These are phyloP conservation scores for Phengaris arion DNA, from an alignment of 2,888 invertebrate species.

Conservation along the genomic window DNA sequence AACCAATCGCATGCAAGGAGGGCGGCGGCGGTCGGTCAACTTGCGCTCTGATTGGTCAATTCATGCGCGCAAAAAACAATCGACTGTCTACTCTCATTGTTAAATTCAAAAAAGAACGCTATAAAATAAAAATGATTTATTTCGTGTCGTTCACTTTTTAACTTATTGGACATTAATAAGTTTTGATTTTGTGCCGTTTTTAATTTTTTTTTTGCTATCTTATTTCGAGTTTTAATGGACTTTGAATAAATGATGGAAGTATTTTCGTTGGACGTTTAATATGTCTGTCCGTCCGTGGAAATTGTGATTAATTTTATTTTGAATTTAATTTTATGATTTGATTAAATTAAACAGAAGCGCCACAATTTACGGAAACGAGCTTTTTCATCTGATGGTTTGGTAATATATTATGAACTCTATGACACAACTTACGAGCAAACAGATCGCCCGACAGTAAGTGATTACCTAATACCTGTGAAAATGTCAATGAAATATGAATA, in stretches of 20 bases:
- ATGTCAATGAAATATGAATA: too few species aligned
- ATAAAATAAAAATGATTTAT: slow-evolving; percentile 78
- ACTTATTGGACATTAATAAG: slow-evolving; percentile 77
- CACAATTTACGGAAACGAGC: not conserved
- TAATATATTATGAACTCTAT: not conserved
- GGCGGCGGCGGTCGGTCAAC: slow-evolving; percentile 60
- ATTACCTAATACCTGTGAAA: too few species aligned
- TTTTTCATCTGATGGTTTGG: not conserved
- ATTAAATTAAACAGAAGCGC: too few species aligned
- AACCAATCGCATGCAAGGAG: slow-evolving; percentile 64
- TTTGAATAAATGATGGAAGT: slow-evolving; percentile 5
- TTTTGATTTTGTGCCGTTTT: slow-evolving; percentile 69
- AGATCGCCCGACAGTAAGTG: too few species aligned
- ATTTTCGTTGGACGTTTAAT: slow-evolving; percentile 45
- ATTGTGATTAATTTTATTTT: slow-evolving; percentile 14
- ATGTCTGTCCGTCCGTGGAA: slow-evolving; percentile 37
- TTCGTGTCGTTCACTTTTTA: slow-evolving; percentile 69
- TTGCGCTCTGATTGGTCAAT: slow-evolving; percentile 61
- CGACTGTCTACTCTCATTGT: slow-evolving; percentile 75
- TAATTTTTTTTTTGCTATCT: slow-evolving; percentile 53
- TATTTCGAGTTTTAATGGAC: slow-evolving; percentile 37
- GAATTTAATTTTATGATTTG: not conserved
- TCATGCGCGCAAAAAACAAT: slow-evolving; percentile 74
- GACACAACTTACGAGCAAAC: not conserved
- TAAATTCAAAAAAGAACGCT: slow-evolving; percentile 78